Evolutionary conservation across 2,113 vertebrate species (phyloP), one percentile per base, ranked within the genome.

Genomic region (Centrocercus urophasianus): DNA sequence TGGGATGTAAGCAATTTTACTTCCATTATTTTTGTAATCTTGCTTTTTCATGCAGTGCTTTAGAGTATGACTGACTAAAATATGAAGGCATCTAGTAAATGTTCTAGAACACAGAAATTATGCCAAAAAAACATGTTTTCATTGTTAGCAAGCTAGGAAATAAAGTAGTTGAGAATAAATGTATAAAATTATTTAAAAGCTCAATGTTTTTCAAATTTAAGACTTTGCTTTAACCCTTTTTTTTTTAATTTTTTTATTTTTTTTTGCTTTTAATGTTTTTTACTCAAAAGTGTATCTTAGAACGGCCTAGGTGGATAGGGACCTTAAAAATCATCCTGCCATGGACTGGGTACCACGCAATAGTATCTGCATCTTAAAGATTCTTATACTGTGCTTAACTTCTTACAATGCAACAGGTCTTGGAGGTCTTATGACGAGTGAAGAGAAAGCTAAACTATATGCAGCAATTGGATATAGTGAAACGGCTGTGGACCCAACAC

Each of bases 391-490:
- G 12, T 63, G 10, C 85, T 91, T 88, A 83, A 50, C 72, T 21
- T 45, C 60, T 90, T 96, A n/a, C 74, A 48, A 90, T 95, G 28
- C 96, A 28, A 80, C 93, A 99, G 99, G 98, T 89, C 98, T 99
- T 97, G 98, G 98, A 96, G 98, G 98, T 87, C 93, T 99, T 75
- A 98, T 99, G 98, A 99, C 99, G 20, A 28, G 95, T 60, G 98
- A 98, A 90, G 99, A 99, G 96, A 99, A 99, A 96, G 56, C 96
- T 93, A 99, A 98, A 97, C 98, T 99, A 86, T 99, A 99, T 98
- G 98, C 98, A 97, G 99, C 99, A 96, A 99, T 99, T 89, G 99
- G 99, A 79, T 99, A 99, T 96, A 99, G 99, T 92, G 99, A 99
- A 93, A 98, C 98, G 11, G 98, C 98, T 77, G 98, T 98, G 77